Percentiles rank a stretch among this genome's conserved stretches.
phyloP scores from a whole-genome alignment of 2,888 invertebrate genomes.

The Hermaeophaga mercurialis region DNA sequence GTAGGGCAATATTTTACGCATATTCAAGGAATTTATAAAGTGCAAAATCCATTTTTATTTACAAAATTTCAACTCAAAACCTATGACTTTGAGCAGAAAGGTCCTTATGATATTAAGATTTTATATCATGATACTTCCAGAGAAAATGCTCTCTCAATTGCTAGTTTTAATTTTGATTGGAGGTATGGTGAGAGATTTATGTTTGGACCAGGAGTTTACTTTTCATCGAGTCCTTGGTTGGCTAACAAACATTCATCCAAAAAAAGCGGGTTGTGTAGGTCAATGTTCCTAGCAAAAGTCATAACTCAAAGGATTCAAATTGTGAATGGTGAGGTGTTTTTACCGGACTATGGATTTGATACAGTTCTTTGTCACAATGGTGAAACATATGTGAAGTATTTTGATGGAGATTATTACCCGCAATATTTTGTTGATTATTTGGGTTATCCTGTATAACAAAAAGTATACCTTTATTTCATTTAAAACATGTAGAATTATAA shows the following conservation, averaged over 20 bases:
- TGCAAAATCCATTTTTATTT: constrained; percentile 46
- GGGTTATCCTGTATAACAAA: neutral
- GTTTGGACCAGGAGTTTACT: constrained; percentile 50
- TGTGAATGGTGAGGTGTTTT: constrained; percentile 30
- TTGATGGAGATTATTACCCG: constrained; percentile 53
- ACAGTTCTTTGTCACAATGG: constrained; percentile 46
- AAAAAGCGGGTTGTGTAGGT: constrained; percentile 38
- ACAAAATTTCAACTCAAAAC: constrained; percentile 43
- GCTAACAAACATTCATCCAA: constrained; percentile 45
- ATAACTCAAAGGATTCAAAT: constrained; percentile 41
- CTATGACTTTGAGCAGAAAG: constrained; percentile 42
- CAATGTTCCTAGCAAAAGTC: constrained; percentile 50
- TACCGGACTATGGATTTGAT: constrained; percentile 46
- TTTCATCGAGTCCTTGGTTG: constrained; percentile 42
- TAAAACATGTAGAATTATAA: too few relatives aligned
- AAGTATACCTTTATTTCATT: too few relatives aligned
- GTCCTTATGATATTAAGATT: constrained; percentile 24
- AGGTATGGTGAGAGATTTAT: constrained; percentile 42
- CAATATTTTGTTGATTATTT: constrained; percentile 46
- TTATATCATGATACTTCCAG: constrained; percentile 47
- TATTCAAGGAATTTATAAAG: constrained; percentile 36
- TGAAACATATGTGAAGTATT: constrained; percentile 51
- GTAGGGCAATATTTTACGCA: constrained; percentile 21
- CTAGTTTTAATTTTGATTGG: constrained; percentile 48
- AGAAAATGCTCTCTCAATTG: constrained; percentile 44